These are phyloP conservation scores for Aphelinus certus DNA, from an alignment of 1,140 invertebrate species.

Conservation along the genomic window DNA sequence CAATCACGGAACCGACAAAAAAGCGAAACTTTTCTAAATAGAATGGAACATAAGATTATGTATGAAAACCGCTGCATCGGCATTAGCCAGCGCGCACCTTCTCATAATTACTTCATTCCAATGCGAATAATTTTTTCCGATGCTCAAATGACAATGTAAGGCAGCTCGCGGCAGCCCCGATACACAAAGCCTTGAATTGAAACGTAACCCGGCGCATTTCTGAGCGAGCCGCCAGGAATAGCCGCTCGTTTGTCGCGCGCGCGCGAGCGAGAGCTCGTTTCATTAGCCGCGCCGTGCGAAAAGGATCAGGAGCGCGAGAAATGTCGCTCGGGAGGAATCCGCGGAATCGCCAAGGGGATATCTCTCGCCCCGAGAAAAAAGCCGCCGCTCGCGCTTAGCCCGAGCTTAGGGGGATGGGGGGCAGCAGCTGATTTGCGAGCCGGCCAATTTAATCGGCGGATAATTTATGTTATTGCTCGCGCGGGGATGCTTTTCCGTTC, in stretches of 20 bases:
- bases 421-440: not conserved
- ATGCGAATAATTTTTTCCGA: no score
- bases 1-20: no score
- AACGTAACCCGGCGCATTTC: not conserved
- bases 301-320: constrained; percentile 24
- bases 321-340: constrained; percentile 24
- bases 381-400: no score
- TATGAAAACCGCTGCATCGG: no score
- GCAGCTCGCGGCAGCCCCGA: no score
- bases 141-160: no score
- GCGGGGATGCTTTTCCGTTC: not conserved
- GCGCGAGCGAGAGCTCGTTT: not conserved
- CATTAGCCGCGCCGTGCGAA: constrained; percentile 3
- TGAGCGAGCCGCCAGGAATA: not conserved
- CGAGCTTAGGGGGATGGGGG: not conserved
- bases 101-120: no score
- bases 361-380: not conserved
- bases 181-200: no score
- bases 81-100: no score
- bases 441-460: constrained; percentile 10
- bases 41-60: no score
- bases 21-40: no score
- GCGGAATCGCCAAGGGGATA: constrained; percentile 19
- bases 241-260: constrained; percentile 10
- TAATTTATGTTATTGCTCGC: constrained; percentile 3